Conservation (phyloP, 1,140 invertebrate species). For the Lycorma delicatula region DNA sequence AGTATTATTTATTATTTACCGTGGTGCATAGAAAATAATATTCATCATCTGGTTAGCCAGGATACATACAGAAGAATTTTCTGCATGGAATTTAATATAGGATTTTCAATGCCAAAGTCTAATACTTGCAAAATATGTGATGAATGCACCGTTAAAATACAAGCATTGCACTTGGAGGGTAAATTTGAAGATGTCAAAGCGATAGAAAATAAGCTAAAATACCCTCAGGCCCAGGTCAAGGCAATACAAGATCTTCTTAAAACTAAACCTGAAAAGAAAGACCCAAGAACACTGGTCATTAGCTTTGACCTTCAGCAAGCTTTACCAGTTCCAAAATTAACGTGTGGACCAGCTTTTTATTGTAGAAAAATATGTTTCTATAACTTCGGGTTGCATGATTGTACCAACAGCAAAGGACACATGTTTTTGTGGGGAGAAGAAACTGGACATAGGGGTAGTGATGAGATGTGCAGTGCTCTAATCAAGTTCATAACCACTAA, state of each 20-base stretch:
- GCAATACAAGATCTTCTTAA: too few relatives aligned
- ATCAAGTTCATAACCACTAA: conserved; percentile 6
- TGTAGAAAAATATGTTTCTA: conserved; percentile 23
- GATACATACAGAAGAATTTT: conserved; percentile 15
- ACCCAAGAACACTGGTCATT: too few relatives aligned
- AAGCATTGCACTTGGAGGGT: too few relatives aligned
- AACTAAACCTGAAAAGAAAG: too few relatives aligned
- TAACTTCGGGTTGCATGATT: conserved; percentile 22
- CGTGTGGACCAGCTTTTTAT: conserved; percentile 20
- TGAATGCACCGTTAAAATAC: background rate
- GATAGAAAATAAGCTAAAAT: too few relatives aligned
- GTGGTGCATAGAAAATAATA: too few relatives aligned
- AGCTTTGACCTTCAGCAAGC: conserved; percentile 14
- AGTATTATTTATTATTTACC: too few relatives aligned
- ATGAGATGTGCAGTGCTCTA: conserved; percentile 9
- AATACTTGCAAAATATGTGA: conserved; percentile 20
- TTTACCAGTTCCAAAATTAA: conserved; percentile 17
- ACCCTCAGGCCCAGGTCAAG: too few relatives aligned
- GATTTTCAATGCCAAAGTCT: conserved; percentile 15
- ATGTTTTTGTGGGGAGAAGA: conserved; percentile 25
- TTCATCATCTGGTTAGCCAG: too few relatives aligned
- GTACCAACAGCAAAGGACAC: conserved; percentile 15
- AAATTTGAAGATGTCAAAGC: too few relatives aligned
- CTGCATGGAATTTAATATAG: conserved; percentile 13
- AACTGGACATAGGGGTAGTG: conserved; percentile 15